phyloP scores from a whole-genome alignment of 2,888 invertebrate species.

The Microctonus aethiopoides region DNA sequence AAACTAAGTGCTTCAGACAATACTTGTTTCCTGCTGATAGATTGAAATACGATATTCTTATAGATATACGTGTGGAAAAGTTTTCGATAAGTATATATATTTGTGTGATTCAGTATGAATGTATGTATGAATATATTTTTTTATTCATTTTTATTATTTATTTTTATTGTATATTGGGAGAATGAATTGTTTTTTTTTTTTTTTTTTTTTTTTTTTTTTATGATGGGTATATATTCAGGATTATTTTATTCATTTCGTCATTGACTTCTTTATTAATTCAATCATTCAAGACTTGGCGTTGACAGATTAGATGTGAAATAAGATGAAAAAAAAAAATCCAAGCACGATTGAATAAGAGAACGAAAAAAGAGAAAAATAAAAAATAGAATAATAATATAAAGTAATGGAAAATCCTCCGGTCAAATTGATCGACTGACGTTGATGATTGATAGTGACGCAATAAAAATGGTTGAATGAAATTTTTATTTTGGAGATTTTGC shows the following conservation, averaged over 20 bases:
- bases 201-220: not conserved
- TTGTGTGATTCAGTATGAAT: too few species aligned
- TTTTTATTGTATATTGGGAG: not conserved
- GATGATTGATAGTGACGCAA: not conserved
- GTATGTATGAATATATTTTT: not conserved
- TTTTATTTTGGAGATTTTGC: not conserved
- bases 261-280: not conserved
- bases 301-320: not conserved
- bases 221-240: not conserved
- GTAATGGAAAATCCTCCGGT: not conserved
- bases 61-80: not conserved
- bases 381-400: constrained; percentile 1
- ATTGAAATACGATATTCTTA: not conserved
- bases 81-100: not conserved
- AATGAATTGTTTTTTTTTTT: not conserved
- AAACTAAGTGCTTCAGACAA: not conserved
- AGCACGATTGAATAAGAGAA: not conserved
- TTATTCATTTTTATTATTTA: not conserved
- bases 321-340: not conserved
- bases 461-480: not conserved
- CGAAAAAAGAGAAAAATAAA: not conserved
- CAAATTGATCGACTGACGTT: not conserved
- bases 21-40: constrained; percentile 3
- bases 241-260: not conserved
- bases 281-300: constrained; percentile 9